phyloP scores from a whole-genome alignment of 2,113 vertebrate species.

The Vidua chalybeata region DNA sequence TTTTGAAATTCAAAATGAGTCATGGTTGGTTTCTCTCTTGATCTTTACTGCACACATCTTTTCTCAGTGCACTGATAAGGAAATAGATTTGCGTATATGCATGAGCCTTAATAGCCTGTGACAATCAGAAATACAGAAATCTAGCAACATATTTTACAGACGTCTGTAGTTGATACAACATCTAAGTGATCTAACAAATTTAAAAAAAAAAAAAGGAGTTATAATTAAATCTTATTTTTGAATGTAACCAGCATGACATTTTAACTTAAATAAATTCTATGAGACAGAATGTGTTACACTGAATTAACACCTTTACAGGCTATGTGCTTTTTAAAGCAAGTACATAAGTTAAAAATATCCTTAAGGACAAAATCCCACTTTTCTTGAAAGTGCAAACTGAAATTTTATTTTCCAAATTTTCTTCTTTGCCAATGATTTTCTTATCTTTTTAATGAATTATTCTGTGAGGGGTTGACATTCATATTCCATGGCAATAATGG shows the following conservation, averaged over 20 bases:
- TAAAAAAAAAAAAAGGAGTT: background rate
- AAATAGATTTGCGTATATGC: background rate
- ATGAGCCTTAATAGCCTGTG: background rate
- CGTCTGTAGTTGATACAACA: background rate
- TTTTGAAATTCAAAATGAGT: background rate
- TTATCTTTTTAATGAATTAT: background rate
- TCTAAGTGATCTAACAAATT: background rate
- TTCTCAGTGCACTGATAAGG: background rate
- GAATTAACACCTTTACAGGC: conserved; percentile 55
- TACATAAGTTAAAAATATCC: background rate
- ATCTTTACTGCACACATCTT: background rate
- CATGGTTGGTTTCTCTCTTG: background rate
- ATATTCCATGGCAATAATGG: background rate
- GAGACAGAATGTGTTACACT: conserved; percentile 48
- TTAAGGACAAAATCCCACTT: background rate
- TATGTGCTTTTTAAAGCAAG: conserved; percentile 60
- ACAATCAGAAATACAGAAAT: background rate
- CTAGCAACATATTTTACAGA: background rate
- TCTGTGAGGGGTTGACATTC: accelerated
- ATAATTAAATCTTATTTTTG: conserved; percentile 45
- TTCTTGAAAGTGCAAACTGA: background rate
- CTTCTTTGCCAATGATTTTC: background rate
- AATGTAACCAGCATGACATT: conserved; percentile 46
- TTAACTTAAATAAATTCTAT: conserved; percentile 50
- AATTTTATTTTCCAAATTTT: background rate